Evolutionary conservation across 2,113 vertebrate genomes (phyloP), one percentile per base, ranked within the genome.

Genomic region (Thymallus thymallus): DNA sequence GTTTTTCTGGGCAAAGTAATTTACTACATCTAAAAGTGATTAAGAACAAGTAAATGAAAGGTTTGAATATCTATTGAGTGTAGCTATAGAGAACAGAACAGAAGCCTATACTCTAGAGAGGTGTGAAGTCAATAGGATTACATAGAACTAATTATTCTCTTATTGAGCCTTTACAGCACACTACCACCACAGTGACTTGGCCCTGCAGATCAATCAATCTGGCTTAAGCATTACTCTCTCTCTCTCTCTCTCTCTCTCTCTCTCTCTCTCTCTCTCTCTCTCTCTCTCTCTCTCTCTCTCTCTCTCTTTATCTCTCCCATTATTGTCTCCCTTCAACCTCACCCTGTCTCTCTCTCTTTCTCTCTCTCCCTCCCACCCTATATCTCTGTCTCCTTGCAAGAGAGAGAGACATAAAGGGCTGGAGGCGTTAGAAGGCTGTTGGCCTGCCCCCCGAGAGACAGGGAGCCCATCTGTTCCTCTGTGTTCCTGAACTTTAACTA

Each of bases 401-500:
- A 35, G 64, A 35, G 64, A 32, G 64, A 35, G 29, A 66, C 14
- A 66, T 26, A 66, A 29, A 32, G 18, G 55, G 65, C 83, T 82
- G 23, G 65, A 75, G 80, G 83, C 75, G 32, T 63, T 62, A 62
- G 45, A 58, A 75, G 62, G 68, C 73, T 73, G 35, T 41, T 41
- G 35, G 9, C 35, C 35, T 41, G 75, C 71, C 83, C 71, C 83
- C 77, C 83, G 45, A 32, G 80, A 82, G 83, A 85, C 46, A 7
- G 24, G 20, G 58, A 80, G 73, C 77, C 83, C 83, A 85, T 82
- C 83, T 84, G 83, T 84, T 77, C 77, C 56, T 71, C 16, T 69
- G 62, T 76, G 69, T 67, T 76, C 58, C 72, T 80, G 76, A 83
- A 83, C 72, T 80, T 80, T 77, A 83, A 83, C 82, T 74, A 83